These are phyloP conservation scores for Phortica okadai DNA, from an alignment of 2,888 invertebrate species.

Conservation along the genomic window DNA sequence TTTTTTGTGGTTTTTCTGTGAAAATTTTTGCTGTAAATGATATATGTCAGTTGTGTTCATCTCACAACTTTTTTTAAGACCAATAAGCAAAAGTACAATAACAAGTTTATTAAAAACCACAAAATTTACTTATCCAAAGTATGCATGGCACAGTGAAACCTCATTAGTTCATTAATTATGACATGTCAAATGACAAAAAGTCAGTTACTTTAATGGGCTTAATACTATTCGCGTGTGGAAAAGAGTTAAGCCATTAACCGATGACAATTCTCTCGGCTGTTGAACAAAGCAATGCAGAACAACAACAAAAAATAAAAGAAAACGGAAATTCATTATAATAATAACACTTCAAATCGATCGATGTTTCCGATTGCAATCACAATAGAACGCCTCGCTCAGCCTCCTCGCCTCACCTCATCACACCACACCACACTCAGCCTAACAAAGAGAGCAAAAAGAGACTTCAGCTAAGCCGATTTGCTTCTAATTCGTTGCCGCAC, in stretches of 20 bases:
- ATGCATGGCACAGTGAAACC: too few relatives aligned
- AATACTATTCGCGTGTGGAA: too few relatives aligned
- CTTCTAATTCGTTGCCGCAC: constrained; percentile 52
- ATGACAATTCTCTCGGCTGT: background rate
- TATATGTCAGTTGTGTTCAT: too few relatives aligned
- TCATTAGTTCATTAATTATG: too few relatives aligned
- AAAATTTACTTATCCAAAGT: too few relatives aligned
- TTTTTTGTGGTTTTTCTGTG: background rate
- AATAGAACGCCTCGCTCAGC: constrained; percentile 69
- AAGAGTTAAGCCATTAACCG: background rate
- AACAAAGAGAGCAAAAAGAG: background rate
- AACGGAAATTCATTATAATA: constrained; percentile 24
- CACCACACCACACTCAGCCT: background rate
- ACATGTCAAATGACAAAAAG: too few relatives aligned
- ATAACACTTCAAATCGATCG: constrained; percentile 14
- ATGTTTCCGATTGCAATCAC: constrained; percentile 52
- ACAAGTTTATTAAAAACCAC: too few relatives aligned
- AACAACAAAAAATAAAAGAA: background rate
- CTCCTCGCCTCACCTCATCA: constrained; percentile 18
- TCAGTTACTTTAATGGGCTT: too few relatives aligned
- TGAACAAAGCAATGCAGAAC: background rate
- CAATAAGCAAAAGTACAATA: too few relatives aligned
- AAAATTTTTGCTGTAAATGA: background rate
- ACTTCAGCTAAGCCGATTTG: constrained; percentile 64
- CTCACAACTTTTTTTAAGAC: too few relatives aligned